Percentiles rank a stretch among this genome's conserved stretches.
Conservation (phyloP, 2,113 vertebrate genomes). For the Hemichromis elongatus region DNA sequence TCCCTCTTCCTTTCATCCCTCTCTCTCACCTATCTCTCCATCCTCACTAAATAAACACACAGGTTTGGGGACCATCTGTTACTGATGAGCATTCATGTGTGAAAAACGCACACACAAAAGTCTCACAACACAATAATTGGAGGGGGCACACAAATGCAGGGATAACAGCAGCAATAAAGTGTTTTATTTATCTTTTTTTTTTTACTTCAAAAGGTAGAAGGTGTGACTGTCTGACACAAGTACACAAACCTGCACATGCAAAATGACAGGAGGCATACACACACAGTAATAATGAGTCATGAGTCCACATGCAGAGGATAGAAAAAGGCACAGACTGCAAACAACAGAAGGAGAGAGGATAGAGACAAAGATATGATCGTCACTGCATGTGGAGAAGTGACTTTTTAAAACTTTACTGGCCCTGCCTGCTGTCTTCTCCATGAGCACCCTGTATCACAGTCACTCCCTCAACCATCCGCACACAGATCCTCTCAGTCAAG, state of each 20-base stretch:
- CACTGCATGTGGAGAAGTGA: neutral
- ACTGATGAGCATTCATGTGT: conserved; percentile 47
- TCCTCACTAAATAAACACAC: conserved; percentile 59
- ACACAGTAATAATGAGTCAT: conserved; percentile 43
- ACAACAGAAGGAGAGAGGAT: conserved; percentile 5
- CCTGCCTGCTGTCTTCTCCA: neutral
- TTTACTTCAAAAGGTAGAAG: neutral
- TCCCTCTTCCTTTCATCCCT: neutral
- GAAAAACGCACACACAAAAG: neutral
- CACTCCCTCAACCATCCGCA: neutral
- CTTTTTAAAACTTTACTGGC: conserved; percentile 27
- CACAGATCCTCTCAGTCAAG: neutral
- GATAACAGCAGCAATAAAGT: neutral
- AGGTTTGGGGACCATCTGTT: conserved; percentile 67
- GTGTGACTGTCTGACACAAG: neutral
- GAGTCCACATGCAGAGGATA: conserved; percentile 9
- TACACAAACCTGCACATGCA: neutral
- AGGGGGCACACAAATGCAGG: neutral
- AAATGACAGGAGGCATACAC: neutral
- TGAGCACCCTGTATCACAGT: neutral
- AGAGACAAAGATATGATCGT: neutral
- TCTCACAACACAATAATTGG: neutral
- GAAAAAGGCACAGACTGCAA: conserved; percentile 8
- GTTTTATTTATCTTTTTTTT: neutral
- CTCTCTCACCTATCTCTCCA: conserved; percentile 35